Evolutionary conservation across 1,140 invertebrate species (phyloP).

Genomic region (Aradophagus sp.): DNA sequence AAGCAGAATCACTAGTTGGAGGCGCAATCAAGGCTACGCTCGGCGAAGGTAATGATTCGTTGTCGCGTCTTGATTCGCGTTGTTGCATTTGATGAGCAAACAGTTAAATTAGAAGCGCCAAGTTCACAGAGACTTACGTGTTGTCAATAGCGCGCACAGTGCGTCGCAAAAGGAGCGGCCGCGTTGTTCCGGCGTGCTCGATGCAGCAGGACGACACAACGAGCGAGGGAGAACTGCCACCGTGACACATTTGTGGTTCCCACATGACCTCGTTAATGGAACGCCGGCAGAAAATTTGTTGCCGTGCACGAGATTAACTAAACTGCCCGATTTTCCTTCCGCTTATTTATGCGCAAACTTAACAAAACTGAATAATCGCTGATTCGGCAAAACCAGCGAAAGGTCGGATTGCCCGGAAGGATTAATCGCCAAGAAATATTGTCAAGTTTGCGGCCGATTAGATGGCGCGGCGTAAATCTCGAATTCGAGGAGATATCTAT

Average conservation of each 20-base stretch:
- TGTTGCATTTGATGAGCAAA: conserved; percentile 42
- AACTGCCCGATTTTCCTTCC: background rate
- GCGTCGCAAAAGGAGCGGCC: conserved; percentile 23
- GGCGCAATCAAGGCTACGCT: conserved; percentile 9
- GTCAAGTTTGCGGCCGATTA: no score
- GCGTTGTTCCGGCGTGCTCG: conserved; percentile 48
- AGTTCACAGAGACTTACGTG: conserved; percentile 37
- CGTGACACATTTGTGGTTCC: conserved; percentile 68
- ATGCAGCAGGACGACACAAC: conserved; percentile 45
- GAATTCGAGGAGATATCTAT: no score
- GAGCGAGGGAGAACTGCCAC: conserved; percentile 42
- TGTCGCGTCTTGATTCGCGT: conserved; percentile 40
- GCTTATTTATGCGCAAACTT: background rate
- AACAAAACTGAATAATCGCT: background rate
- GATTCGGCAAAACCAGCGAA: background rate
- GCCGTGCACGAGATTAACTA: background rate
- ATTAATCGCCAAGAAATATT: no score
- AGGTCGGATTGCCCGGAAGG: no score
- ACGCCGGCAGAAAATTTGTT: conserved; percentile 42
- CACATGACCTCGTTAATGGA: conserved; percentile 53
- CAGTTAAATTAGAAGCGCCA: conserved; percentile 43
- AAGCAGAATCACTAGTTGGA: conserved; percentile 15
- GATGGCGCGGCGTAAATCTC: no score
- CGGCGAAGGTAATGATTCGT: conserved; percentile 32
- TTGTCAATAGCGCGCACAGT: conserved; percentile 39